A percentile compares a stretch with the other conserved stretches of the same genome.
Conservation (phyloP, 1,140 invertebrate genomes). For the Zaprionus inermis region DNA sequence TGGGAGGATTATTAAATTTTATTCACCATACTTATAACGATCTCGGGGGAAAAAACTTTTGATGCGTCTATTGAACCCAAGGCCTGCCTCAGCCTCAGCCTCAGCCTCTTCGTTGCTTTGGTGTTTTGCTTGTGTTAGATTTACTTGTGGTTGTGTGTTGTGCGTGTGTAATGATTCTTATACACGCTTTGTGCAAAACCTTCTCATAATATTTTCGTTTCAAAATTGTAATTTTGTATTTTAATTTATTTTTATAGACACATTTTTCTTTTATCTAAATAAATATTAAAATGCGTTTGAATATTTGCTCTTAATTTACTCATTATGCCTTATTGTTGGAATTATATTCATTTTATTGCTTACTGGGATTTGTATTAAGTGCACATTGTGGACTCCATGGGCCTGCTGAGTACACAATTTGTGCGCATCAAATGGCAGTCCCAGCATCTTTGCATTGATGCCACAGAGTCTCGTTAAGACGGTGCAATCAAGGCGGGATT, state of each 20-base stretch:
- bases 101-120: conserved; percentile 9
- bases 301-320: neutral
- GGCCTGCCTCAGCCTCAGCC: conserved; percentile 7
- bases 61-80: conserved; percentile 55
- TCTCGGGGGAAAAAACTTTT: conserved; percentile 52
- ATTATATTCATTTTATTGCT: neutral
- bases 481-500: conserved; percentile 45
- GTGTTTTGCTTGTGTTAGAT: conserved; percentile 15
- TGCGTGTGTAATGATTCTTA: neutral
- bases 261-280: neutral
- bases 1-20: conserved; percentile 40
- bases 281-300: neutral
- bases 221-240: neutral
- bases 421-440: conserved; percentile 1
- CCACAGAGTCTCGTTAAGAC: conserved; percentile 30
- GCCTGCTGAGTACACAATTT: conserved; percentile 6
- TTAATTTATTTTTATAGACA: neutral
- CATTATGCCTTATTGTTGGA: neutral
- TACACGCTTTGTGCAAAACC: conserved; percentile 18
- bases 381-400: neutral
- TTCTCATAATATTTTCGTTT: conserved; percentile 8
- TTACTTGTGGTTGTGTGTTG: neutral
- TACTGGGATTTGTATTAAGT: neutral
- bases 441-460: neutral
- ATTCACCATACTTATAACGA: conserved; percentile 34